phyloP scores from a whole-genome alignment of 2,888 invertebrate species.

The Dasysyrphus albostriatus region DNA sequence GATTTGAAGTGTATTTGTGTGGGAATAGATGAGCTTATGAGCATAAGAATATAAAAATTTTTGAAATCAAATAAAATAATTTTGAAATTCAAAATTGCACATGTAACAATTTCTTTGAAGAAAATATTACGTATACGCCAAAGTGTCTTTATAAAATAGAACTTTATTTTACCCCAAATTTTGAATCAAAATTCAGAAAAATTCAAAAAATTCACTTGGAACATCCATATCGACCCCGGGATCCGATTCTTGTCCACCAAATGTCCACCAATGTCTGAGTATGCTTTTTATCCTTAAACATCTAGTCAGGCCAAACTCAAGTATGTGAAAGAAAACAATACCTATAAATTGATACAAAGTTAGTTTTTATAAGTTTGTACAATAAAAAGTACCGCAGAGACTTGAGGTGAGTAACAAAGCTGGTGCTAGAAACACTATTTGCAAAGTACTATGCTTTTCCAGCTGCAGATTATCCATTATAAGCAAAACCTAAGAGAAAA shows the following conservation, averaged over 20 bases:
- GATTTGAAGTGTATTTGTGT: too few relatives aligned
- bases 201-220: slow-evolving; percentile 80
- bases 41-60: too few relatives aligned
- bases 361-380: background rate
- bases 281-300: slow-evolving; percentile 80
- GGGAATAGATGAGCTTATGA: too few relatives aligned
- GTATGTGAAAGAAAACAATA: slow-evolving; percentile 81
- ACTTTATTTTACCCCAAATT: background rate
- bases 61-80: too few relatives aligned
- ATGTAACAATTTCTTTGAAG: too few relatives aligned
- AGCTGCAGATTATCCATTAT: slow-evolving; percentile 81
- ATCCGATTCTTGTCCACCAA: slow-evolving; percentile 80
- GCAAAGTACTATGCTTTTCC: slow-evolving; percentile 78
- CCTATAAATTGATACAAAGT: slow-evolving; percentile 70
- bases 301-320: slow-evolving; percentile 81
- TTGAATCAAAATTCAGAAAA: slow-evolving; percentile 77
- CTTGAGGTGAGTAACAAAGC: slow-evolving; percentile 80
- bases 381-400: slow-evolving; percentile 16
- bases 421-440: slow-evolving; percentile 79
- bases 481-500: slow-evolving; percentile 78
- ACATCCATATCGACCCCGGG: slow-evolving; percentile 78
- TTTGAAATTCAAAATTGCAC: too few relatives aligned
- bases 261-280: slow-evolving; percentile 82
- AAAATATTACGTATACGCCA: background rate
- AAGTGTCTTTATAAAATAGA: background rate